Evolutionary conservation across 2,113 vertebrate genomes (phyloP), one percentile per base, ranked within the genome.

Genomic region (Progne subis): DNA sequence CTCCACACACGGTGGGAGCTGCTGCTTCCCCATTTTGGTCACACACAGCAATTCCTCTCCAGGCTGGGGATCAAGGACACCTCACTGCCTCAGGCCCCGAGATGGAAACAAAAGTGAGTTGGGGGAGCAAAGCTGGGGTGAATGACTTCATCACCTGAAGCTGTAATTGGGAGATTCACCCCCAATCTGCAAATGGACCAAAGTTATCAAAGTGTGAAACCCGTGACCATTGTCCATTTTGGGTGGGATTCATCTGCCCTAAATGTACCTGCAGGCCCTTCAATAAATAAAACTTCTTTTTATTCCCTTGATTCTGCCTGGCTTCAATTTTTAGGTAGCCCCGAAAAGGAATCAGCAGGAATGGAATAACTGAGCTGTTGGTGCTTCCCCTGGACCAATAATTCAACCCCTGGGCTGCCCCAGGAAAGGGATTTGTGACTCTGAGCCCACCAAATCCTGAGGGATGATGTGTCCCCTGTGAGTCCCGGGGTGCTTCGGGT

Each of bases 381-480:
- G 32, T 21, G 8, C 34, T 41, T 59, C 24, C 7, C 9, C 28
- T 71, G 57, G 25, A 17, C 8, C 47, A 79, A 61, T 3, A 43
- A 29, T 68, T 61, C 55, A 64, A 69, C 18, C 16, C 60, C 37
- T 39, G 76, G 43, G 16, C 70, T 82, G 64, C 41, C 39, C 11
- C 31, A 53, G 55, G 4, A 7, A 4, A n/a, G 47, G 50, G 12
- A 24, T 67, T 64, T 37, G n/a, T 57, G 32, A 11, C n/a, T 32
- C 9, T 2, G 25, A 70, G 5, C n/a, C 49, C 37, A 6, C 21
- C 17, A 2, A 72, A 52, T 5, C 23, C 34, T 1, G 14, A 5
- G 25, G 41, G 37, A 76, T 9, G n/a, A 12, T 0, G 0, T 5
- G 2, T 10, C 3, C 8, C 6, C 18, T 25, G 19, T 5, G 39